A percentile compares a stretch with the other conserved stretches of the same genome.
phyloP scores from a whole-genome alignment of 1,140 invertebrate species.

The Heliothis virescens region DNA sequence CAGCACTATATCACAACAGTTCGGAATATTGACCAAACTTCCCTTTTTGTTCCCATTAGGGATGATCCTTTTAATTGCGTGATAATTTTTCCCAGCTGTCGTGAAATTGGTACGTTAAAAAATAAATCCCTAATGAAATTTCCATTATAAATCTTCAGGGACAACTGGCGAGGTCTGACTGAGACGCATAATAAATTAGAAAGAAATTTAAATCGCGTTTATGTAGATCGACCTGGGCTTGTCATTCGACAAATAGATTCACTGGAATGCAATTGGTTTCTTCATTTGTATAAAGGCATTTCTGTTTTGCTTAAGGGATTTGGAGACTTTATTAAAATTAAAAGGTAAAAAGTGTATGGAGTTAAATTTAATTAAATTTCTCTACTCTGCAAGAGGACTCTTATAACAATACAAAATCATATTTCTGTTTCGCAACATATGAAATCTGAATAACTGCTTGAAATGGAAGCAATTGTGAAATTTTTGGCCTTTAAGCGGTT shows the following conservation, averaged over 20 bases:
- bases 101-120: slow-evolving; percentile 12
- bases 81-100: slow-evolving; percentile 45
- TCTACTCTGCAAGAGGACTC: too few relatives aligned
- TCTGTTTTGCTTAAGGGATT: too few relatives aligned
- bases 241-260: slow-evolving; percentile 32
- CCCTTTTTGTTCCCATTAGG: slow-evolving; percentile 38
- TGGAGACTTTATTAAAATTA: too few relatives aligned
- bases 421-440: slow-evolving; percentile 48
- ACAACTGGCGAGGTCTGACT: slow-evolving; percentile 36
- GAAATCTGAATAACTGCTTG: slow-evolving; percentile 50
- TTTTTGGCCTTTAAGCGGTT: slow-evolving; percentile 62
- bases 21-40: slow-evolving; percentile 40
- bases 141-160: slow-evolving; percentile 40
- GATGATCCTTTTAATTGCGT: slow-evolving; percentile 42
- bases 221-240: slow-evolving; percentile 37
- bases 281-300: not conserved
- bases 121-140: slow-evolving; percentile 44
- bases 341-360: too few relatives aligned
- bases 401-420: slow-evolving; percentile 8
- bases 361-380: too few relatives aligned
- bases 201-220: slow-evolving; percentile 43
- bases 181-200: slow-evolving; percentile 44
- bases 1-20: not conserved
- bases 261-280: slow-evolving; percentile 3
- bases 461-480: slow-evolving; percentile 60